Base-by-base conservation (phyloP, 1,140 invertebrate genomes). In the Leptinotarsa undecemlineata region DNA sequence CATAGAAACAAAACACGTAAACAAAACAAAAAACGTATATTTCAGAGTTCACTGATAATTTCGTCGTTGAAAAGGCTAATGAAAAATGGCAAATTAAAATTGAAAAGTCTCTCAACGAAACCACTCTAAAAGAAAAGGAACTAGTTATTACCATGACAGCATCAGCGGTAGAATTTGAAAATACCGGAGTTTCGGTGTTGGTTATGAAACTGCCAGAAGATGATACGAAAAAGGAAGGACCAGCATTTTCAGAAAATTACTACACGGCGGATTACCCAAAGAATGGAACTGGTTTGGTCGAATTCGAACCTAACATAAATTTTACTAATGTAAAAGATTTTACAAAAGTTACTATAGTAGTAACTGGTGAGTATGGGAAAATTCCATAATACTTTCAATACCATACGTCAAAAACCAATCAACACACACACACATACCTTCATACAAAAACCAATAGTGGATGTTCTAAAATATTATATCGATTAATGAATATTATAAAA, bases 141-240 rank as follows among this genome's bases (percentile, higher is more conserved):
- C 51, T 77, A 1, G n/a, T 73, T 20, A 60, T 77, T 4, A 68
- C 64, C 15, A 60, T 77, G 15, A 21, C 68, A 64, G 76, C 76
- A 19, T 73, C 60, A 48, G 8, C 26, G 20, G 70, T 13, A 20
- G 67, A 33, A 17, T n/a, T 68, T 61, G 19, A 48, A 57, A 33
- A 17, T 21, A 42, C 14, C 33, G 66, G 66, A 6, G 60, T 11
- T 17, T 42, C 48, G 2, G 48, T 73, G 13, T 68, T 73, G 48
- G 64, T 73, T 60, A 20, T 66, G 19, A 21, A 20, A 73, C 47
- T 62, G 17, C 63, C 42, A 3, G 42, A 66, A 19, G 26, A 67
- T 26, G 33, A 42, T 3, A 23, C 20, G 26, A 33, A 17, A 42
- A 23, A 57, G 33, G 23, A 8, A 68, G 60, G 15, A 62, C 51